Evolutionary conservation across 2,888 invertebrate species (phyloP).

Genomic region (Phragmatobia fuliginosa): DNA sequence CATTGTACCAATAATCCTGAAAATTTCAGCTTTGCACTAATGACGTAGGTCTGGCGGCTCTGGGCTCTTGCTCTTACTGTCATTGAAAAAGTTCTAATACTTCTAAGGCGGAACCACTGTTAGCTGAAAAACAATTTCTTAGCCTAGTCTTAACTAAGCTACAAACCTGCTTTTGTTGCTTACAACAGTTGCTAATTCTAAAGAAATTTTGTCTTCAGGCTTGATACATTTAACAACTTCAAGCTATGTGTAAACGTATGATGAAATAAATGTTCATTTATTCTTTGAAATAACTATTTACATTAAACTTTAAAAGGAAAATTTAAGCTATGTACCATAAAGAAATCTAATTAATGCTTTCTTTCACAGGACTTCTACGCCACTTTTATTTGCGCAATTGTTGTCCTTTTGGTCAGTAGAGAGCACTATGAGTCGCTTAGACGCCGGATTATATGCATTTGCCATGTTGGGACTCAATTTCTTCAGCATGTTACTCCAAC

Average conservation of each 20-base stretch:
- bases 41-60: too few relatives aligned
- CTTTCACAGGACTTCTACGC: constrained; percentile 80
- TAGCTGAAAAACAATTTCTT: too few relatives aligned
- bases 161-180: too few relatives aligned
- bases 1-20: too few relatives aligned
- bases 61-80: too few relatives aligned
- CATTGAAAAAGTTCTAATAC: too few relatives aligned
- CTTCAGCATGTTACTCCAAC: constrained; percentile 87
- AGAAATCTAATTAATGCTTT: constrained; percentile 1
- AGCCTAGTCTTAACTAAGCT: too few relatives aligned
- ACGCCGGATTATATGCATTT: constrained; percentile 87
- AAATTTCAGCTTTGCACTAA: too few relatives aligned
- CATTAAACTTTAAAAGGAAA: not conserved
- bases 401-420: constrained; percentile 84
- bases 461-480: constrained; percentile 81
- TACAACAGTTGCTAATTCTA: too few relatives aligned
- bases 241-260: not conserved
- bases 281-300: not conserved
- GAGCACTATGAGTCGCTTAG: constrained; percentile 60
- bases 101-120: too few relatives aligned
- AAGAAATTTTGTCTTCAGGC: too few relatives aligned
- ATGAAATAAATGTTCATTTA: not conserved
- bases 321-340: not conserved
- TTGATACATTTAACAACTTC: too few relatives aligned
- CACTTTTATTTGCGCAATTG: constrained; percentile 82